These are phyloP conservation scores for Pristionchus maxplancki DNA, from an alignment of 2,888 invertebrate genomes.

Conservation along the genomic window DNA sequence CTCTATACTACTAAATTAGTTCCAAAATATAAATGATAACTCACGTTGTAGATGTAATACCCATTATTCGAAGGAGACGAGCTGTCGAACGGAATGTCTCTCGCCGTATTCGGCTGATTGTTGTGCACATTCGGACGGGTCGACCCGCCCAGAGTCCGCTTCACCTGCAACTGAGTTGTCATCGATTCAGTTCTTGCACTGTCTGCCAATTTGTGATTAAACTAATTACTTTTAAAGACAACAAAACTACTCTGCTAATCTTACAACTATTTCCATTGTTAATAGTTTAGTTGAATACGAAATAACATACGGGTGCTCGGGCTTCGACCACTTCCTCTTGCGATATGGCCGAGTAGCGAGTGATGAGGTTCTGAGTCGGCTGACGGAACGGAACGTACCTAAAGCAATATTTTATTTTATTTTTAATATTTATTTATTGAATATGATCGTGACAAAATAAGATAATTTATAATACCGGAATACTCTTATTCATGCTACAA, in stretches of 20 bases:
- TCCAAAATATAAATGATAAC: neutral
- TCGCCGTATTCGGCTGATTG: neutral
- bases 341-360: slow-evolving; percentile 73
- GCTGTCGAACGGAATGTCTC: neutral
- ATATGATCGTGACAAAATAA: no score
- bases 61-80: neutral
- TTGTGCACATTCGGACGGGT: slow-evolving; percentile 33
- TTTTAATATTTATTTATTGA: no score
- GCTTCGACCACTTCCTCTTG: slow-evolving; percentile 50
- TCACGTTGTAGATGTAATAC: slow-evolving; percentile 42
- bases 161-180: neutral
- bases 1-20: neutral
- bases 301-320: slow-evolving; percentile 16
- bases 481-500: no score
- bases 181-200: neutral
- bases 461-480: no score
- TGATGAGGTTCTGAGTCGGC: slow-evolving; percentile 71
- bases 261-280: no score
- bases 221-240: no score
- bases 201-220: no score
- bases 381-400: slow-evolving; percentile 74
- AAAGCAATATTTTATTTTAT: neutral
- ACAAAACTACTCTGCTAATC: no score
- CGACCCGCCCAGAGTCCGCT: slow-evolving; percentile 20
- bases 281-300: no score